Conservation (phyloP, 2,113 vertebrate species). For the Pampusana beccarii region DNA sequence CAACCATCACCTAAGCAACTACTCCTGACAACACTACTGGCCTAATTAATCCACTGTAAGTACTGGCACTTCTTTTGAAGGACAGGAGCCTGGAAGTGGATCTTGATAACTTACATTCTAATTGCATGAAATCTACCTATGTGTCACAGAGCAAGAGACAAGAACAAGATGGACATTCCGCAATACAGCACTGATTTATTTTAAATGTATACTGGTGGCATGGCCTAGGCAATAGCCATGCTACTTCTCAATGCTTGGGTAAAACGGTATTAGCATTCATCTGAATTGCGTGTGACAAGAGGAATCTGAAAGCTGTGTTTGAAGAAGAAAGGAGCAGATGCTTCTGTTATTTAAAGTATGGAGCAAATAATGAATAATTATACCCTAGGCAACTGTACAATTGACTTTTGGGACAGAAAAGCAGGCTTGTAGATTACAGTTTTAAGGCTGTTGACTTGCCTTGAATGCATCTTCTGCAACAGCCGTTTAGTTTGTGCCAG, state of each 20-base stretch:
- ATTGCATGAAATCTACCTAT: background rate
- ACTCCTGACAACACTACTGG: background rate
- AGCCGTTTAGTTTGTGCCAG: background rate
- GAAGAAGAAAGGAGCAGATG: background rate
- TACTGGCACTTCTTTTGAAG: background rate
- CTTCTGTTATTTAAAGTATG: background rate
- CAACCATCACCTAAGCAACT: background rate
- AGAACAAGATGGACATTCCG: background rate
- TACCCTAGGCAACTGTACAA: background rate
- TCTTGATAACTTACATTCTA: background rate
- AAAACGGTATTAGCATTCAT: background rate
- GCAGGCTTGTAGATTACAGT: background rate
- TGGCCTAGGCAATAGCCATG: background rate
- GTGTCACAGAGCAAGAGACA: background rate
- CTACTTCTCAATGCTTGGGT: background rate
- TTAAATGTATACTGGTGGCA: background rate
- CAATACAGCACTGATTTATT: background rate
- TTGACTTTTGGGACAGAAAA: background rate
- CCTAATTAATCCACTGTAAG: background rate
- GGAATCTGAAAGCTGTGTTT: background rate
- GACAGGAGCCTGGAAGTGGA: background rate
- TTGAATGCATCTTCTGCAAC: background rate
- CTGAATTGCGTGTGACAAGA: background rate
- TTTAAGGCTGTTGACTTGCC: conserved; percentile 6
- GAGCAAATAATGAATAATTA: background rate